Base-by-base conservation (phyloP, 2,888 invertebrate species). In the Synanthedon vespiformis region DNA sequence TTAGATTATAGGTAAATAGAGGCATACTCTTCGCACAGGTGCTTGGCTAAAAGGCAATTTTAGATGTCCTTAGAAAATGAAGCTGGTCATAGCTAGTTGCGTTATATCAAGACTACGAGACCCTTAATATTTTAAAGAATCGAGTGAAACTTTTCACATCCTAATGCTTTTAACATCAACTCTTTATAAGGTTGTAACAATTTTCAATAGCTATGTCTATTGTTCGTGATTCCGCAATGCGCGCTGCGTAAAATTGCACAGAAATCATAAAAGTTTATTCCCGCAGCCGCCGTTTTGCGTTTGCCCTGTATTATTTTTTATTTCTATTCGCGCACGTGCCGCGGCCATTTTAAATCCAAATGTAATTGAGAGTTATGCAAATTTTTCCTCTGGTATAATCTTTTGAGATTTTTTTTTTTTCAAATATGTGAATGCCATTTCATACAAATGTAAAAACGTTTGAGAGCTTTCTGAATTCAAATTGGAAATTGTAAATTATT, bases 331-430 rank as follows among this genome's bases (percentile, higher is more conserved):
- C 60, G 56, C 62, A 65, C 65, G 63, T 62, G 64, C 58, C 56
- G 55, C 58, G 56, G 60, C 61, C 62, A 58, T 64, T 68, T 66
- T 67, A 67, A 68, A 71, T 70, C 71, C 70, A 61, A 58, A 58
- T 67, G 57, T 74, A 75, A 74, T 72, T 72, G 70, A 66, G 71
- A 72, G 67, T 70, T 74, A 72, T 73, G 71, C 61, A 72, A 70
- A 74, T 68, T 61, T n/a, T 53, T 53, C 58, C 58, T 53, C 53
- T 40, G 40, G 40, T 50, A 51, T 55, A 55, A 55, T 54, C 48
- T 48, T 48, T 48, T 48, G 48, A 14, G 48, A 16, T 18, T 48
- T 16, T 13, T n/a, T 14, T 48, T 16, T 44, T 44, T 44, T 44
- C 44, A 44, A n/a, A 44, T 14, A 14, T 44, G 12, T 44, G 44